Evolutionary conservation across 2,113 vertebrate species (phyloP).

Genomic region (Phylloscopus trochiloides): DNA sequence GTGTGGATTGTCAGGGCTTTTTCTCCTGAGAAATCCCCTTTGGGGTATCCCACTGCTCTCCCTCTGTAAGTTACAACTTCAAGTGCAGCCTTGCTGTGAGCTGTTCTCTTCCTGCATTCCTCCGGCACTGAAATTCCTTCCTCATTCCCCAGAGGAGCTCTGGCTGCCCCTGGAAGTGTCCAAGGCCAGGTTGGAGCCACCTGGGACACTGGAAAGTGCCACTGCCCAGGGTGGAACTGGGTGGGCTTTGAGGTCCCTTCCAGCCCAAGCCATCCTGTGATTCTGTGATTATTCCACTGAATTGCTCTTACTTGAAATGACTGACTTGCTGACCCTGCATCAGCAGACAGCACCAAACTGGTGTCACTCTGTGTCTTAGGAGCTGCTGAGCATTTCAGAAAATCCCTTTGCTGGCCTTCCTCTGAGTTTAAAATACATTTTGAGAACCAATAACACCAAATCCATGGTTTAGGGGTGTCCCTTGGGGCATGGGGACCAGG

Average conservation of each 20-base stretch:
- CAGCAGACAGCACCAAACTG: not conserved
- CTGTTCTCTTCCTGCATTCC: not conserved
- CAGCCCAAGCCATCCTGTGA: not conserved
- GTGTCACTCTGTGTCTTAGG: not conserved
- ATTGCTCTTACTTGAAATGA: not conserved
- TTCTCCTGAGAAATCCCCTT: not conserved
- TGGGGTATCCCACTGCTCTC: not conserved
- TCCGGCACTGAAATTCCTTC: not conserved
- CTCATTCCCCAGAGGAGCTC: not conserved
- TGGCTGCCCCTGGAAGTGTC: not conserved
- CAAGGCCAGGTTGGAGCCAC: not conserved
- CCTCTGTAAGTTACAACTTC: accelerated
- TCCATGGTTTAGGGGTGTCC: no score
- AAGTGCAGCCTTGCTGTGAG: not conserved
- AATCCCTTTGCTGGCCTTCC: not conserved
- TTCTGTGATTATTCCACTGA: not conserved
- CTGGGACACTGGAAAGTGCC: not conserved
- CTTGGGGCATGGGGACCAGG: not conserved
- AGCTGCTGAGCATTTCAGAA: not conserved
- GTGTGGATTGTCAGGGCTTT: not conserved
- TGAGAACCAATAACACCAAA: not conserved
- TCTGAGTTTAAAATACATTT: not conserved
- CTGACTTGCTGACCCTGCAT: not conserved
- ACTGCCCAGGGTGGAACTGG: not conserved
- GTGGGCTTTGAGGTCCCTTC: not conserved